These are phyloP conservation scores for Selenia dentaria DNA, from an alignment of 2,888 invertebrate species.

Conservation along the genomic window DNA sequence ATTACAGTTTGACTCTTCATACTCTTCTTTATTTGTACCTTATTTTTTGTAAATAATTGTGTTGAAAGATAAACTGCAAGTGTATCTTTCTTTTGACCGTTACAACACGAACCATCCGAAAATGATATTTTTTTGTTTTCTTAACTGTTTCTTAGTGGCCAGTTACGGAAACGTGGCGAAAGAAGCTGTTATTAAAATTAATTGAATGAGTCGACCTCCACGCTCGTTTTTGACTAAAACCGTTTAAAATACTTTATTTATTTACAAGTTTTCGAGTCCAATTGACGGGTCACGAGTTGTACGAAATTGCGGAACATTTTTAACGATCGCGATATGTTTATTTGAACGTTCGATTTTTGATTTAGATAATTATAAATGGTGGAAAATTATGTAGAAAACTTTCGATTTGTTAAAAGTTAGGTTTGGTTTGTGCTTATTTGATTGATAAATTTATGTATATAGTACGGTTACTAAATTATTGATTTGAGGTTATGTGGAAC, in stretches of 20 bases:
- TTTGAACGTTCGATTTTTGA: conserved; percentile 11
- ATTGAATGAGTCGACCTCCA: conserved; percentile 32
- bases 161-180: conserved; percentile 24
- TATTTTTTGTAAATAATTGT: no score
- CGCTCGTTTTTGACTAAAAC: conserved; percentile 29
- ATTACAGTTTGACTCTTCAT: no score
- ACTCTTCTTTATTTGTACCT: no score
- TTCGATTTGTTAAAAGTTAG: not conserved
- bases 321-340: conserved; percentile 7
- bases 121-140: not conserved
- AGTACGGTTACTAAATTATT: no score
- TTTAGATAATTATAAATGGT: not conserved
- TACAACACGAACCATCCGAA: no score
- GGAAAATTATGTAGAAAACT: not conserved
- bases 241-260: conserved; percentile 27
- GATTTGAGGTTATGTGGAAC: no score
- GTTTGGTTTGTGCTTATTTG: not conserved
- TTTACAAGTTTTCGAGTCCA: conserved; percentile 27
- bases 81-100: no score
- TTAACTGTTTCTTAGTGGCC: conserved; percentile 14
- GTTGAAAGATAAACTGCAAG: no score
- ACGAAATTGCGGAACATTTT: conserved; percentile 14
- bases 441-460: no score
- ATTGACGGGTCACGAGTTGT: conserved; percentile 33
- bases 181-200: conserved; percentile 38